These are phyloP conservation scores for Cairina moschata DNA, from an alignment of 2,113 vertebrate genomes.

Conservation along the genomic window DNA sequence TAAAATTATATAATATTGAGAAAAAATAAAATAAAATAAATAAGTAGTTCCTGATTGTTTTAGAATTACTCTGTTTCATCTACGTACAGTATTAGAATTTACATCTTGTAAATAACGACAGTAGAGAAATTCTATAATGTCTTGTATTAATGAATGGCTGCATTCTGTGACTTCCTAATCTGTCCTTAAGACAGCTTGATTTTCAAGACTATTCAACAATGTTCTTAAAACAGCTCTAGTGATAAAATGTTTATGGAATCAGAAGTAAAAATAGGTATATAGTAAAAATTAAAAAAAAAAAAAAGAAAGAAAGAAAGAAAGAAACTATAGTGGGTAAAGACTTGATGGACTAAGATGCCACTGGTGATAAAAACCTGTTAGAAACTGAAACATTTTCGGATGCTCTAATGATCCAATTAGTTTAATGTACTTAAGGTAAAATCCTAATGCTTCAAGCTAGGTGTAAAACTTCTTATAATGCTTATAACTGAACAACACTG, in stretches of 20 bases:
- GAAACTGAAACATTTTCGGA: background rate
- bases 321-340: background rate
- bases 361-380: background rate
- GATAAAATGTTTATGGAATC: background rate
- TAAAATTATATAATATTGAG: background rate
- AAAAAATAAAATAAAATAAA: background rate
- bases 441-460: background rate
- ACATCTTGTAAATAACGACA: background rate
- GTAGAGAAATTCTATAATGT: background rate
- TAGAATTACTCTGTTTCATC: background rate
- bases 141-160: background rate
- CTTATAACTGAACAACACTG: background rate
- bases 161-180: background rate
- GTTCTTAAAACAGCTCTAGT: background rate
- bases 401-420: background rate
- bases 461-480: background rate
- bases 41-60: background rate
- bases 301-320: no score
- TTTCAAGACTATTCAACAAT: background rate
- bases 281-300: background rate
- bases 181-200: background rate
- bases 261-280: background rate
- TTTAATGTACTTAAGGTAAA: background rate
- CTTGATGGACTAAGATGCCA: background rate
- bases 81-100: background rate